Conservation (phyloP, 2,888 invertebrate genomes). For the Pegoplata infirma region DNA sequence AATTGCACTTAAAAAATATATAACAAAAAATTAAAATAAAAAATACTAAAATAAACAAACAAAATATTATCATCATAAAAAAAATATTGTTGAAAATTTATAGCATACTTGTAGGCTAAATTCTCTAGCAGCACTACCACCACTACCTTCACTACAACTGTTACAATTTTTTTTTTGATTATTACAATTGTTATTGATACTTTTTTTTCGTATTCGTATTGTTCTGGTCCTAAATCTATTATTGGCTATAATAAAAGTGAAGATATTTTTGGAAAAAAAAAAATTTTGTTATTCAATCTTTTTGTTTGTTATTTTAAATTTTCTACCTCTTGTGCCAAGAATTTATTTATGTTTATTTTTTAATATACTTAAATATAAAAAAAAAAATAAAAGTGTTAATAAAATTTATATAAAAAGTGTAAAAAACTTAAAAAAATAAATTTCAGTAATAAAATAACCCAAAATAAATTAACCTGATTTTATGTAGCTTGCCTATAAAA, state of each 20-base stretch:
- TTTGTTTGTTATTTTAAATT: neutral
- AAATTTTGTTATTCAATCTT: neutral
- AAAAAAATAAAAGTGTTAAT: neutral
- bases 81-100: conserved; percentile 9
- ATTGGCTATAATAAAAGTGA: neutral
- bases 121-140: too few species aligned
- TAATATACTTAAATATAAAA: neutral
- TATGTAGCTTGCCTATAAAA: neutral
- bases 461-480: neutral
- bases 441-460: neutral
- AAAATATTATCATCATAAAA: neutral
- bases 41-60: neutral
- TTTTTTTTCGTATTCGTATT: neutral
- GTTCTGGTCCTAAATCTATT: neutral
- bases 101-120: conserved; percentile 16
- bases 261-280: neutral
- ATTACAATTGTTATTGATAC: neutral
- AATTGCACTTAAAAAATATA: neutral
- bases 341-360: neutral
- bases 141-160: neutral
- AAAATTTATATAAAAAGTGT: neutral
- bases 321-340: neutral
- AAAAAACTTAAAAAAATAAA: neutral
- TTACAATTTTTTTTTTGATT: neutral
- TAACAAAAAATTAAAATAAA: too few species aligned